Base-by-base conservation (phyloP, 2,888 invertebrate genomes). In the Scaptomyza parva region DNA sequence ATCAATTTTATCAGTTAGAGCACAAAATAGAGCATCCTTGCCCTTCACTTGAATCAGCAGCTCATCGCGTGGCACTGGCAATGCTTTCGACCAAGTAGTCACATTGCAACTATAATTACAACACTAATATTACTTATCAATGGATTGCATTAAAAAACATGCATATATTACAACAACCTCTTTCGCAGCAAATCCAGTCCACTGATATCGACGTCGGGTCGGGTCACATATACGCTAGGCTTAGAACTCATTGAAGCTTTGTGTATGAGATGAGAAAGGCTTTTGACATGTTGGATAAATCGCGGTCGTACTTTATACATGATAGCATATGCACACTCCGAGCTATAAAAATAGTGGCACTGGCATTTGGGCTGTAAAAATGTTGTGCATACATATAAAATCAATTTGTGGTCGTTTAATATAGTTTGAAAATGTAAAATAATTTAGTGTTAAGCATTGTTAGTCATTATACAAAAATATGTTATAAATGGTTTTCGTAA, bases 1-100 rank as follows among this genome's bases (percentile, higher is more conserved):
- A 88, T 98, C 96, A 82, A 98, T 96, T 91, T 94, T 96, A 78
- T 98, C 98, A 0, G 95, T 95, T 4, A 98, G 92, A 26, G 96
- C 92, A 90, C 98, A 98, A 89, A 94, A 96, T 6, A 98, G 92
- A 0, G 93, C 98, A 88, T 96, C 94, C 33, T 94, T 94, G n/a
- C 96, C 96, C 58, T 90, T 89, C 3, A 98, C 93, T 66, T 94
- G 93, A 81, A 94, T 93, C 6, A 97, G 85, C 1, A 98, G 92
- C 72, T 95, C 95, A 0, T 93, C 92, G 54, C 95, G 92, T 1
- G 96, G 95, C 39, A 96, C 95, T 33, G 95, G 94, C 24, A 92
- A 92, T 52, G 93, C 76, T 77, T 94, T 91, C 50, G 93, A 90
- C 95, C 95, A 96, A 18, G 92, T 85, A 50, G 93, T 93, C 2